Evolutionary conservation across 2,113 vertebrate genomes (phyloP), one percentile per base, ranked within the genome.

Genomic region (Otocyon megalotis): DNA sequence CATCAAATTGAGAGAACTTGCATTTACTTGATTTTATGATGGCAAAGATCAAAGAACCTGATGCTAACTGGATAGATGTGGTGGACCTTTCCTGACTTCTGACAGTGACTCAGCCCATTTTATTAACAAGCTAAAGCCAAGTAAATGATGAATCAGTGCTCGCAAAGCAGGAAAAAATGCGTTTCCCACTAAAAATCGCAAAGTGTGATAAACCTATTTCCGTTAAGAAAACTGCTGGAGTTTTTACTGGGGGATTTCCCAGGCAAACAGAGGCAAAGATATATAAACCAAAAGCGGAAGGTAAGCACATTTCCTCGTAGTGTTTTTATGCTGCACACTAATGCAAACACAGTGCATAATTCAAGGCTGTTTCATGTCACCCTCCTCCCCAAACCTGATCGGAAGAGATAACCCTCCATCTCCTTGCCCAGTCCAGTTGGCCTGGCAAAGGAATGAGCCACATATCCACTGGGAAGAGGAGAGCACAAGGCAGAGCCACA

Each of bases 191-290:
- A 98, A 97, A 97, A 98, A 83, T 94, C 12, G 4, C 94, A 26
- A 86, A 96, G 96, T 97, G 96, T 97, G 97, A 96, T 83, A 96
- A 97, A 97, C 96, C 65, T 91, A 79, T 96, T 98, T 98, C 97
- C 67, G 8, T 79, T 96, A 48, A 95, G 95, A 95, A 92, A 97
- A 62, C 97, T 92, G 96, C 96, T 82, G 54, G 72, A 96, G 93
- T 98, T 98, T 98, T 96, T 94, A 98, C 86, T 97, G 97, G 97
- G 97, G 94, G 74, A 95, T 92, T 98, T 83, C 98, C 88, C 80
- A 97, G 80, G 77, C 72, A 96, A 92, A 98, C 95, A 97, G 35
- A 48, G 13, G 93, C 85, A 95, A 26, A 97, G 88, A 96, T 94
- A 77, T 2, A 95, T 53, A 83, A 98, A 96, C 88, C 85, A 65